These are phyloP conservation scores for Anhinga anhinga DNA, from an alignment of 2,113 vertebrate genomes.

Conservation along the genomic window DNA sequence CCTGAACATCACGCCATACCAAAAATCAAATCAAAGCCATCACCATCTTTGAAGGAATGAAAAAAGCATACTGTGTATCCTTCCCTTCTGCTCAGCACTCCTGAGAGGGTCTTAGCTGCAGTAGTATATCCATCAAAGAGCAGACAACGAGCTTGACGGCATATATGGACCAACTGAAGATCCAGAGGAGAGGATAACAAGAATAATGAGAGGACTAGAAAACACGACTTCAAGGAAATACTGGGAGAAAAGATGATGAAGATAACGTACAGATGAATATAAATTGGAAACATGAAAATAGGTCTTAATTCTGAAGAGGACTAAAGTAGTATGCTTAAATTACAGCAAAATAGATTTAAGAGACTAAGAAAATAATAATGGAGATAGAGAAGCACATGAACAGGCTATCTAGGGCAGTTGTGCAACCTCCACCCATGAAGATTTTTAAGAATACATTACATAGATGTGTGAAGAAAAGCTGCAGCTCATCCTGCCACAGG, in stretches of 20 bases:
- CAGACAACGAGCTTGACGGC: background rate
- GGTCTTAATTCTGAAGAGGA: background rate
- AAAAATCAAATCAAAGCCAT: background rate
- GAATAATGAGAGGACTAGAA: background rate
- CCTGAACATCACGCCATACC: background rate
- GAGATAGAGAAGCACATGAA: background rate
- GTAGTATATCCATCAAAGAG: background rate
- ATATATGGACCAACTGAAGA: background rate
- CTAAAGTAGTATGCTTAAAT: background rate
- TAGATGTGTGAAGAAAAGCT: background rate
- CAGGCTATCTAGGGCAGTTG: background rate
- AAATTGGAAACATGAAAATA: background rate
- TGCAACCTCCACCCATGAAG: background rate
- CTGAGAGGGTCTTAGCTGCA: background rate
- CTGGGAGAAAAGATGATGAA: fast-evolving
- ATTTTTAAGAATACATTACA: background rate
- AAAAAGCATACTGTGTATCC: background rate
- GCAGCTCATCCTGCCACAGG: background rate
- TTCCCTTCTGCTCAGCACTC: background rate
- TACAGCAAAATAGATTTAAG: background rate
- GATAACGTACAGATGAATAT: background rate
- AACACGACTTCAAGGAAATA: background rate
- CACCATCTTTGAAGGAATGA: background rate
- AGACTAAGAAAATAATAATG: background rate
- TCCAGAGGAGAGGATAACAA: background rate